Evolutionary conservation across 2,113 vertebrate genomes (phyloP), one percentile per base, ranked within the genome.

Genomic region (Coreoperca whiteheadi): DNA sequence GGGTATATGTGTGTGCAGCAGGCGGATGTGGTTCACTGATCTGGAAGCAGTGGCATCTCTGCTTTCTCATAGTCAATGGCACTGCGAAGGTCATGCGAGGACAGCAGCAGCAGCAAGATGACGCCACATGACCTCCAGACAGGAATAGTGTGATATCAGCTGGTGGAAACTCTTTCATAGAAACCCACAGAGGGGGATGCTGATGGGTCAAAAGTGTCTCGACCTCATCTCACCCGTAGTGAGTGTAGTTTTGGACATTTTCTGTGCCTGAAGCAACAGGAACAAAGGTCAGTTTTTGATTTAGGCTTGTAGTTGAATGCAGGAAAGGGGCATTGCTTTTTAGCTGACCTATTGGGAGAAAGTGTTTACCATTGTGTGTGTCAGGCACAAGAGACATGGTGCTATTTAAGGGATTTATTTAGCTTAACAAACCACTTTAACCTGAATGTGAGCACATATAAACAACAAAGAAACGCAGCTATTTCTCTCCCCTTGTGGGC

Each of bases 81-180:
- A 8, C 65, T 28, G 64, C 74, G 74, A 30, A 79, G 94, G 88
- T 93, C 83, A 93, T 64, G 15, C 79, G 70, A 90, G 89, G 90
- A 84, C 88, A 91, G 56, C 23, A 3, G 12, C 54, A 51, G 51
- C 9, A 51, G 72, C 43, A 69, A 48, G 54, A 61, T 0, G 48
- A 68, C 28, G 73, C 63, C 61, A 48, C 32, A 64, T 48, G 66
- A 75, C 21, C 79, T 54, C 18, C 25, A 85, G 74, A 54, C 34
- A 63, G 37, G 18, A 50, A 34, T 56, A 43, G 39, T 1, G 6
- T 41, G 59, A 16, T 37, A 10, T 41, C 12, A 6, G 68, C 53
- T 63, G 28, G 37, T 41, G 66, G 60, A 68, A 5, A 74, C 46
- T 46, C 48, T 50, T 39, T 67, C 4, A 2, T 63, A 9, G 51